Conservation (phyloP, 2,888 invertebrate species). For the Phragmatobia fuliginosa region DNA sequence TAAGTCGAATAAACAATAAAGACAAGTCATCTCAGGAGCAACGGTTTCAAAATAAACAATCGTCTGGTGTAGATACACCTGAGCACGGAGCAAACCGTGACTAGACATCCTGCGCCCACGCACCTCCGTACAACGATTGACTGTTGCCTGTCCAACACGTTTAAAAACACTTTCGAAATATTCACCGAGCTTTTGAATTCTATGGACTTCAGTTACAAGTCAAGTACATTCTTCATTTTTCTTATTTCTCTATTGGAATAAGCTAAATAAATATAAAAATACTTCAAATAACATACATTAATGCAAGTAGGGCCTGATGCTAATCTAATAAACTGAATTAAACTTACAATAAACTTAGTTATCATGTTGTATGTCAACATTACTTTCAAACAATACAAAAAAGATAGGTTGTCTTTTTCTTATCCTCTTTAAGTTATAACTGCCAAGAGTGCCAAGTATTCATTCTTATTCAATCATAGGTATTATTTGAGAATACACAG, state of each 20-base stretch:
- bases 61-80: slow-evolving; percentile 59
- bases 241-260: neutral
- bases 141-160: slow-evolving; percentile 61
- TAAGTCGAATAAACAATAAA: slow-evolving; percentile 21
- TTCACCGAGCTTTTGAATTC: slow-evolving; percentile 14
- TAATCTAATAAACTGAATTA: neutral
- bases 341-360: neutral
- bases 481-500: neutral
- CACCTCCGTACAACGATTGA: slow-evolving; percentile 44
- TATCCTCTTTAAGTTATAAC: neutral
- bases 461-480: too few species aligned
- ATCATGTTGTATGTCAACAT: neutral
- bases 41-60: slow-evolving; percentile 44
- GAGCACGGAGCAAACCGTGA: slow-evolving; percentile 60
- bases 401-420: neutral
- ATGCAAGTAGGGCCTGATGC: too few species aligned
- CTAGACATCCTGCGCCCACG: slow-evolving; percentile 60
- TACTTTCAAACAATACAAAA: neutral
- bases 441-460: too few species aligned
- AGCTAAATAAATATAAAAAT: neutral
- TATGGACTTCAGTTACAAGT: slow-evolving; percentile 8
- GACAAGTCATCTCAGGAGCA: slow-evolving; percentile 39
- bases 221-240: neutral
- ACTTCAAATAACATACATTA: neutral
- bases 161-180: slow-evolving; percentile 56